Evolutionary conservation across 2,113 vertebrate species (phyloP).

Genomic region (Psammodynastes pulverulentus): DNA sequence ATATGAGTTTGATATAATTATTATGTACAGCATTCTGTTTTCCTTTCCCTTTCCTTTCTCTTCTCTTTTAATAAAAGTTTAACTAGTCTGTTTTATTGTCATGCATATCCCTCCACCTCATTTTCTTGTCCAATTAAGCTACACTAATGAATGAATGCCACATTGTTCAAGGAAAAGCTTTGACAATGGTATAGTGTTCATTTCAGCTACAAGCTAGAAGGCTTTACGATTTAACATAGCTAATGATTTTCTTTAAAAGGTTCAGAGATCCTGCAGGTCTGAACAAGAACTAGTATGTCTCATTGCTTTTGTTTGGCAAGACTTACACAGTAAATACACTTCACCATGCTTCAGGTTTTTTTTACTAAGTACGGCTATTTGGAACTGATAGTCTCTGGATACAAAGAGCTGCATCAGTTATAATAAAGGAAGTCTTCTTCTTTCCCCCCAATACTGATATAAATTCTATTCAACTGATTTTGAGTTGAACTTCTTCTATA

Average conservation of each 20-base stretch:
- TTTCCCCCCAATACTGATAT: neutral
- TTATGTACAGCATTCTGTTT: neutral
- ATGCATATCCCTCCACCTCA: neutral
- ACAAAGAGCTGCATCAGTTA: neutral
- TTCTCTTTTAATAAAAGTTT: neutral
- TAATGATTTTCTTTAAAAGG: neutral
- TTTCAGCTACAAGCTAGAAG: neutral
- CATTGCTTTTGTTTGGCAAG: constrained; percentile 2
- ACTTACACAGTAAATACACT: constrained; percentile 8
- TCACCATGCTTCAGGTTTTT: neutral
- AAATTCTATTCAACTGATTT: neutral
- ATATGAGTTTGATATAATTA: neutral
- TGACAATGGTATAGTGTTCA: neutral
- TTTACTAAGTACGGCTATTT: neutral
- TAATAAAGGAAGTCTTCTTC: neutral
- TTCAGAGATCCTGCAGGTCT: neutral
- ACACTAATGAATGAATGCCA: neutral
- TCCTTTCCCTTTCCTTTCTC: neutral
- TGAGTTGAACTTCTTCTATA: neutral
- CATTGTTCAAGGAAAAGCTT: neutral
- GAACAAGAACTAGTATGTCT: neutral
- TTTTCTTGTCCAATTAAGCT: neutral
- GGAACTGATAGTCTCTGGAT: neutral
- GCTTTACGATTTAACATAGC: neutral
- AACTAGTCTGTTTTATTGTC: neutral